These are phyloP conservation scores for Haliaeetus leucogaster DNA, from an alignment of 2,113 vertebrate genomes.

Conservation along the genomic window DNA sequence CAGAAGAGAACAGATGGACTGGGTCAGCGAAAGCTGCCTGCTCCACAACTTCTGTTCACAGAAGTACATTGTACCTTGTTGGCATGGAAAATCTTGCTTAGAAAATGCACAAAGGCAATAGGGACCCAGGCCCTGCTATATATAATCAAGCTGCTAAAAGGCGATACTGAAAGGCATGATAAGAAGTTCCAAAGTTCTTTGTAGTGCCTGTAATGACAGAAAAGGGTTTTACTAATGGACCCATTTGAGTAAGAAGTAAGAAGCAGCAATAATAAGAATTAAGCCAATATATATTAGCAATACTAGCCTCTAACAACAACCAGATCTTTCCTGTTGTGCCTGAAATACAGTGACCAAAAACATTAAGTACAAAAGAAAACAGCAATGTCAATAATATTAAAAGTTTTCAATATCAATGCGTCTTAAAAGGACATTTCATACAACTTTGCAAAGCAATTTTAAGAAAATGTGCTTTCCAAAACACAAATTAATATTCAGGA, in stretches of 20 bases:
- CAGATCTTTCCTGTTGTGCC: background rate
- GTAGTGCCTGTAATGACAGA: background rate
- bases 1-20: background rate
- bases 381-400: background rate
- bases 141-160: background rate
- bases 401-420: background rate
- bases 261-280: background rate
- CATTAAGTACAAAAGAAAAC: background rate
- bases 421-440: background rate
- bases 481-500: slow-evolving; percentile 6
- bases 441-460: background rate
- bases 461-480: background rate
- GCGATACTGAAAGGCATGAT: background rate
- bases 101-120: background rate
- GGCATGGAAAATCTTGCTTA: background rate
- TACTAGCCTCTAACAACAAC: background rate
- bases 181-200: background rate
- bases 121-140: background rate
- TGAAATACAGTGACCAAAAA: background rate
- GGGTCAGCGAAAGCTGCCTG: background rate
- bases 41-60: background rate
- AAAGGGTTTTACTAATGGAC: background rate
- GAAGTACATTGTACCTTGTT: background rate
- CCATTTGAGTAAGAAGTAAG: background rate
- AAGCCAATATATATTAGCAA: background rate